Percentiles rank a stretch among this genome's conserved stretches.
Evolutionary conservation across 2,888 invertebrate genomes (phyloP).

Genomic region (Pheosia tremula): DNA sequence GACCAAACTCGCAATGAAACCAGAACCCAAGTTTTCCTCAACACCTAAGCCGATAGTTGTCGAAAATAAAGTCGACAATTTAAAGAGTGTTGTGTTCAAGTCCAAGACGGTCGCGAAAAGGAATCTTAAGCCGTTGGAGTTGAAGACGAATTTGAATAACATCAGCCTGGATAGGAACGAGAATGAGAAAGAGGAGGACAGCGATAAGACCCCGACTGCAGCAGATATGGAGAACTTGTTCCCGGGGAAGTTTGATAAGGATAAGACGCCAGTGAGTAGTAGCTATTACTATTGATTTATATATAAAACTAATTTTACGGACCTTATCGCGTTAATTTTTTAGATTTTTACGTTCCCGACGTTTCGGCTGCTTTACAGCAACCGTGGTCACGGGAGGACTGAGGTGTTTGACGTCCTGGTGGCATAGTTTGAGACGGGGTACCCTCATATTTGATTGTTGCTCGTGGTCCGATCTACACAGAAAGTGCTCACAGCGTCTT

Average conservation of each 20-base stretch:
- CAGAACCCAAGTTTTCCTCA: slow-evolving; percentile 37
- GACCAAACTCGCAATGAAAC: slow-evolving; percentile 33
- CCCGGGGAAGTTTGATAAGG: slow-evolving; percentile 58
- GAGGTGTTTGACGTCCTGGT: no score
- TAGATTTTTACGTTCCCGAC: no score
- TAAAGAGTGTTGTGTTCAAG: slow-evolving; percentile 60
- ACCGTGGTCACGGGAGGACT: no score
- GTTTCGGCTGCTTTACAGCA: no score
- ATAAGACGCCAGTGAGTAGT: slow-evolving; percentile 71
- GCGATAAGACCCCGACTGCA: slow-evolving; percentile 66
- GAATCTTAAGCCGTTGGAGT: slow-evolving; percentile 82
- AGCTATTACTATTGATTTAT: no score
- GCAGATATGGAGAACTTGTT: slow-evolving; percentile 57
- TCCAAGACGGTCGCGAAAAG: slow-evolving; percentile 69
- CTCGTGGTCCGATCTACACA: no score
- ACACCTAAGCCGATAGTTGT: slow-evolving; percentile 27
- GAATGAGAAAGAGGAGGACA: slow-evolving; percentile 77
- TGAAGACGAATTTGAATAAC: slow-evolving; percentile 79
- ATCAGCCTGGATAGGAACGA: slow-evolving; percentile 72
- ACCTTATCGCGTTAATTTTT: no score
- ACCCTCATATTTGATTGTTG: no score
- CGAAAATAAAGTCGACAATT: slow-evolving; percentile 34
- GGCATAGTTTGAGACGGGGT: no score
- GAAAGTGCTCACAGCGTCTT: no score
- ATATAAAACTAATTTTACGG: no score